A percentile compares a stretch with the other conserved stretches of the same genome.
Conservation (phyloP, 2,888 invertebrate species). For the Chrysotoxum bicinctum region DNA sequence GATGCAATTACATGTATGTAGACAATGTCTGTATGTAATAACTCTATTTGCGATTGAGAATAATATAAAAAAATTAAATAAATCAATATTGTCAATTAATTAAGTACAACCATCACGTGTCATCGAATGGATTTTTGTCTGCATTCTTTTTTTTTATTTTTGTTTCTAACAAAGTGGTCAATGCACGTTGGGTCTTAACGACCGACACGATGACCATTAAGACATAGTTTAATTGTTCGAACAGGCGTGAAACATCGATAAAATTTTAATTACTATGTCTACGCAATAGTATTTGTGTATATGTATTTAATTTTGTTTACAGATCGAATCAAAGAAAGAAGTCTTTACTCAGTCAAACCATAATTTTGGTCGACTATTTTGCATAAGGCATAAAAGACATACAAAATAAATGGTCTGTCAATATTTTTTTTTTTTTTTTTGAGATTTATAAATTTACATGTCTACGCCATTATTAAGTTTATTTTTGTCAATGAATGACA, state of each 20-base stretch:
- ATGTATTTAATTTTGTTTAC: not conserved
- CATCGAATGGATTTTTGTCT: not conserved
- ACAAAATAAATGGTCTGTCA: not conserved
- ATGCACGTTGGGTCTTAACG: not conserved
- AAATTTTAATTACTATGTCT: slow-evolving; percentile 49
- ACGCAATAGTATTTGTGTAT: slow-evolving; percentile 6
- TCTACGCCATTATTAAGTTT: not conserved
- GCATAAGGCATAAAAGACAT: not conserved
- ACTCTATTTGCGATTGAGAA: slow-evolving; percentile 14
- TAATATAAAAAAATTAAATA: not conserved
- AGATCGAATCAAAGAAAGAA: not conserved
- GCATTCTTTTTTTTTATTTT: no score
- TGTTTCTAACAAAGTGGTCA: not conserved
- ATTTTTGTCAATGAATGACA: not conserved
- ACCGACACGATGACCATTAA: not conserved
- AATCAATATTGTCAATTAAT: slow-evolving; percentile 17
- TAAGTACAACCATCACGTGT: slow-evolving; percentile 21
- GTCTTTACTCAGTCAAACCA: not conserved
- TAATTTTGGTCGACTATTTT: slow-evolving; percentile 18
- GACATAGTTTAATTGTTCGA: slow-evolving; percentile 44
- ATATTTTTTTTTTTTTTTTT: not conserved
- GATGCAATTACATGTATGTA: not conserved
- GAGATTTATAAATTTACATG: slow-evolving; percentile 21
- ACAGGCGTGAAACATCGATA: slow-evolving; percentile 66
- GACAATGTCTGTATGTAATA: not conserved